Base-by-base conservation (phyloP, 2,888 invertebrate species). In the Perizoma flavofasciatum region DNA sequence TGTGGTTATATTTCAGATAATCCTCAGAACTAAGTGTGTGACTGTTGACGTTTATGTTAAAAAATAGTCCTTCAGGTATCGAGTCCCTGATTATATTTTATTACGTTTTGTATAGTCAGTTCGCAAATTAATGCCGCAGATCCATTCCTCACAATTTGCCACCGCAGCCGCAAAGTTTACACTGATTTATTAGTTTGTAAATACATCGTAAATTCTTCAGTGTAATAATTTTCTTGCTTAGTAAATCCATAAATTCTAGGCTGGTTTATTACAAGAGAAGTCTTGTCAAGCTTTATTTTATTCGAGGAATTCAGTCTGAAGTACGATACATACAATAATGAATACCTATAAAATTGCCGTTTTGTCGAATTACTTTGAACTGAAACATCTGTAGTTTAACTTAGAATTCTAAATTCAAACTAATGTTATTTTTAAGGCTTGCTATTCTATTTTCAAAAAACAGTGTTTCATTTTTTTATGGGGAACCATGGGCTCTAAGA, bases 121-220 rank as follows among this genome's bases (percentile, higher is more conserved):
- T 49, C 34, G 44, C 37, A 43, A 56, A 56, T 56, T 33, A 61
- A 53, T 49, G 49, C 10, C 59, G 37, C 39, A 41, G 33, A 44
- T 53, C 37, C 57, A 43, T 61, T 46, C 39, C 43, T 33, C 61
- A 22, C 56, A 57, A 46, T 57, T 61, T 54, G 58, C 44, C 47
- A 46, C 35, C 45, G 11, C 44, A 47, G 33, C 49, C 41, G 43
- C 53, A 39, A 53, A 46, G 39, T 58, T 58, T 22, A 53, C 41
- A 22, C 45, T 61, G 61, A 59, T 63, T 63, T 63, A 63, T 63
- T 55, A 46, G n/a, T 40, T 37, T 33, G 45, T 52, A 59, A 52
- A 48, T 52, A 55, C 55, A 51, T 53, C 62, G 44, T 63, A 63
- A 55, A 62, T 61, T 37, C 47, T 49, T 61, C 59, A 59, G 32